These are phyloP conservation scores for Sterrhoptilus dennistouni DNA, from an alignment of 2,113 vertebrate genomes.

Conservation along the genomic window DNA sequence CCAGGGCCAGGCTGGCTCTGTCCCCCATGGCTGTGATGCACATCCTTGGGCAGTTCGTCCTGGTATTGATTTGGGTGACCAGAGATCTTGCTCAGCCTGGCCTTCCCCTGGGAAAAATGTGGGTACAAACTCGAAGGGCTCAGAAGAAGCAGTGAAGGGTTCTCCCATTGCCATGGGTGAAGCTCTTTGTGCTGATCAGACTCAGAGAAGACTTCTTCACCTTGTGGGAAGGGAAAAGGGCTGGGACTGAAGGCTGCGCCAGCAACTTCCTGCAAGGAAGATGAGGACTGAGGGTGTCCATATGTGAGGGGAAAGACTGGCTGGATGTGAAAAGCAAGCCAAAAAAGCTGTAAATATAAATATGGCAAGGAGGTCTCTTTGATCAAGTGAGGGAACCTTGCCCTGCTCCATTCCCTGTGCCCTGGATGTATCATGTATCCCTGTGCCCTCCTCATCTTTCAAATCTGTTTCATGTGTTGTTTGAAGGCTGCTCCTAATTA, in stretches of 20 bases:
- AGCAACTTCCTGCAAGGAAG: background rate
- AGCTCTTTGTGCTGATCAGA: background rate
- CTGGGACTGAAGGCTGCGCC: background rate
- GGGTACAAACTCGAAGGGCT: background rate
- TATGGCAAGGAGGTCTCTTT: background rate
- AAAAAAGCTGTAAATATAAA: background rate
- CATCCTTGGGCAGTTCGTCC: background rate
- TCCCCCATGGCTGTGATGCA: background rate
- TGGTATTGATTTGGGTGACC: accelerated
- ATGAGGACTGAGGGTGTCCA: background rate
- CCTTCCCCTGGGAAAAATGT: background rate
- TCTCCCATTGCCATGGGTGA: accelerated
- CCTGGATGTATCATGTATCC: background rate
- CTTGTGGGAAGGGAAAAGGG: background rate
- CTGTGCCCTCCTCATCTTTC: background rate
- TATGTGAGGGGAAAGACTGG: background rate
- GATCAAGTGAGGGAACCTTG: background rate
- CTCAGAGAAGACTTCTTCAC: background rate
- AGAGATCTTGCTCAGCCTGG: background rate
- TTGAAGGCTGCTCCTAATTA: background rate
- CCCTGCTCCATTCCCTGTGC: background rate
- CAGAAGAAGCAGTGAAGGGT: background rate
- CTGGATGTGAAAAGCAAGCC: background rate
- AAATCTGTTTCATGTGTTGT: background rate
- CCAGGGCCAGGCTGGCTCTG: accelerated